Conservation (phyloP, 2,888 invertebrate species). For the Apeira syringaria region DNA sequence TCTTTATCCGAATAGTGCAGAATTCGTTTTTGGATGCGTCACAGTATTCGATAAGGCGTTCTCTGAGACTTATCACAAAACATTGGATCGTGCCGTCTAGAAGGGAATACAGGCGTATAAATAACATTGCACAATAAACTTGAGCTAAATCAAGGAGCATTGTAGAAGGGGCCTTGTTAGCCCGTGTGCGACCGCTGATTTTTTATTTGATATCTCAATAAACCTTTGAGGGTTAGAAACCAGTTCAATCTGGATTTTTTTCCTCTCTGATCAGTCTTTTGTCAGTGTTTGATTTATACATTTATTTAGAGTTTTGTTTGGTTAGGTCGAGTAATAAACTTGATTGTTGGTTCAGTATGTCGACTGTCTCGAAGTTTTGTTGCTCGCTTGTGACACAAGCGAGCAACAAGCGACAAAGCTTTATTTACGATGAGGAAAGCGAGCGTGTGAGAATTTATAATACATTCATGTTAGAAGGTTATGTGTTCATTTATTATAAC, state of each 20-base stretch:
- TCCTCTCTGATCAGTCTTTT: conserved; percentile 34
- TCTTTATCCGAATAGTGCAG: background rate
- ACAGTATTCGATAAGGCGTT: conserved; percentile 28
- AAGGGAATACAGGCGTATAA: conserved; percentile 70
- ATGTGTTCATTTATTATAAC: no score
- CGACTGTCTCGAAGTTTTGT: conserved; percentile 30
- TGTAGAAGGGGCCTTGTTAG: conserved; percentile 76
- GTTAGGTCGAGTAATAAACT: conserved; percentile 56
- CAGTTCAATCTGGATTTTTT: conserved; percentile 48
- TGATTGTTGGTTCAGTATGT: conserved; percentile 53
- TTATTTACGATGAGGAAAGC: conserved; percentile 18
- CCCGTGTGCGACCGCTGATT: conserved; percentile 74
- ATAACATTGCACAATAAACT: conserved; percentile 80
- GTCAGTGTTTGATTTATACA: conserved; percentile 68
- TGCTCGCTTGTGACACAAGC: conserved; percentile 38
- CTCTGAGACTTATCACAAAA: conserved; percentile 35
- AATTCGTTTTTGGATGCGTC: conserved; percentile 22
- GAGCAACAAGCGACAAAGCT: no score
- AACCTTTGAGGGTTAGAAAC: conserved; percentile 67
- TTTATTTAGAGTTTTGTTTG: conserved; percentile 67
- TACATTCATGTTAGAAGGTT: no score
- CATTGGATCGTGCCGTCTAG: conserved; percentile 58
- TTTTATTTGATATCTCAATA: conserved; percentile 83
- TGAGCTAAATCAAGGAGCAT: conserved; percentile 79
- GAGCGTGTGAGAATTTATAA: conserved; percentile 8